Evolutionary conservation across 2,888 invertebrate genomes (phyloP), one percentile per base, ranked within the genome.

Genomic region (Gnatocerus cornutus): DNA sequence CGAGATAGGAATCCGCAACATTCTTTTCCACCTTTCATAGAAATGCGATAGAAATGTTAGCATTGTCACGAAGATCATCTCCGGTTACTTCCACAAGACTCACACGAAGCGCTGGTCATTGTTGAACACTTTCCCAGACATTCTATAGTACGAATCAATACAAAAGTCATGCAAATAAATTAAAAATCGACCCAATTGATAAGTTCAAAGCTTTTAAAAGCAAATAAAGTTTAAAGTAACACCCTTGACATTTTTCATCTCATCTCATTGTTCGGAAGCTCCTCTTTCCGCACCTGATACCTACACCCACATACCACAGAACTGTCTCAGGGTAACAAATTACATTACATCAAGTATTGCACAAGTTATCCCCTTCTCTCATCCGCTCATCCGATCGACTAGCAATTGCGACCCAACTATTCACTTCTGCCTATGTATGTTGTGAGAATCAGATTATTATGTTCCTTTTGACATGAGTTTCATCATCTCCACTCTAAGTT

Each of bases 271-370:
- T 33, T 33, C 33, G 33, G 33, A n/a, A 33, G 33, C 33, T 33
- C 1, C 33, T 3, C 33, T 33, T 33, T 33, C 6, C 7, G 33
- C 56, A 39, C 41, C 48, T 48, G 63, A 21, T 48, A 16, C 52
- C 56, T 37, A 45, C 75, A 73, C 70, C 73, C 68, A 66, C 70
- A 69, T 68, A 71, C 68, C 71, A 72, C 46, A 66, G 71, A 74
- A 76, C 74, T 77, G 75, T 77, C 77, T 76, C 74, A 74, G 75
- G 76, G 77, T 77, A 76, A 76, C 73, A 73, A 76, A 76, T 73
- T 73, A 70, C 75, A 62, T 61, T 69, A 68, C 67, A 71, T 68
- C 61, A 61, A 41, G 48, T 73, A 69, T 72, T 71, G 73, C 77
- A 75, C 75, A 78, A 74, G 39, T 69, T 70, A 61, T 71, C 75